Evolutionary conservation across 2,113 vertebrate genomes (phyloP).

Genomic region (Corythornis cristatus): DNA sequence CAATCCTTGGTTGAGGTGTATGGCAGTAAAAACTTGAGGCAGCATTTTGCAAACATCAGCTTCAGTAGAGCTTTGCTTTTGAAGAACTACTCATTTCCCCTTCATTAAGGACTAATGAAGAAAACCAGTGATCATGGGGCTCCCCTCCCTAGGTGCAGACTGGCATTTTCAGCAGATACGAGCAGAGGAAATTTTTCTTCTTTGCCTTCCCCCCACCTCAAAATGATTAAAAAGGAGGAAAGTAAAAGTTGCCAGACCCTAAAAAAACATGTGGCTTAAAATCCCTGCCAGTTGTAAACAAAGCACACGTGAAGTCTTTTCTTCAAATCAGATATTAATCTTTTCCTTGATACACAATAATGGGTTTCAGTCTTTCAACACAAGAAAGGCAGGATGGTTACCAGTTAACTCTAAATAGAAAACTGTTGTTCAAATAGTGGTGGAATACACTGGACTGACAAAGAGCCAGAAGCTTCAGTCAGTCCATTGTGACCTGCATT

Average conservation of each 20-base stretch:
- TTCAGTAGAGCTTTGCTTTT: neutral
- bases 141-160: neutral
- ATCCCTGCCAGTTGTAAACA: neutral
- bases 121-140: neutral
- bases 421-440: slow-evolving; percentile 49
- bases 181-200: neutral
- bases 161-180: neutral
- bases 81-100: neutral
- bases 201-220: neutral
- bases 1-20: neutral
- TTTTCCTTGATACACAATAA: neutral
- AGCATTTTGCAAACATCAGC: neutral
- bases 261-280: neutral
- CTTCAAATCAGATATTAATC: slow-evolving; percentile 8
- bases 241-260: neutral
- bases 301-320: neutral
- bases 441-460: slow-evolving; percentile 6
- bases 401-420: slow-evolving; percentile 39
- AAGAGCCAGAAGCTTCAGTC: slow-evolving; percentile 26
- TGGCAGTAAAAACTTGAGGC: neutral
- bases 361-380: slow-evolving; percentile 30
- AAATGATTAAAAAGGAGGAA: slow-evolving; percentile 4
- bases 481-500: slow-evolving; percentile 51
- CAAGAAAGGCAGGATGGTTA: slow-evolving; percentile 5
- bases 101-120: neutral